Evolutionary conservation across 37 sponge, comb jelly and placozoan species (phyloP).

Genomic region (Crambe crambe): DNA sequence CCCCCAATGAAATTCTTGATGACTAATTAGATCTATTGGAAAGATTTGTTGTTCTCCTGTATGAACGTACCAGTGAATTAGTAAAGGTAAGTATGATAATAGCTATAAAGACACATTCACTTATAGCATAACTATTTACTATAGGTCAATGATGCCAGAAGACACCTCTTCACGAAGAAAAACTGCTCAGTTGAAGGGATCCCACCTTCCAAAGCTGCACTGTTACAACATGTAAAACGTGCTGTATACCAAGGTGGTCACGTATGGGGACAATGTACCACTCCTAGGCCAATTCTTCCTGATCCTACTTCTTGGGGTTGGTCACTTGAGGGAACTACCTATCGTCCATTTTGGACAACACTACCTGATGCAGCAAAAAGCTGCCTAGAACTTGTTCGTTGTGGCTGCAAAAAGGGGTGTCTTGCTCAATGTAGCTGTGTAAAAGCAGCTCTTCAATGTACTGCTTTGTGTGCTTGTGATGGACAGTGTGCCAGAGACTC

Average conservation of each 20-base stretch:
- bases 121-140: too few relatives aligned
- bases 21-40: background rate
- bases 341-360: background rate
- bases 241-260: conserved; percentile 5
- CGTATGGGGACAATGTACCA: background rate
- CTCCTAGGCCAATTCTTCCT: background rate
- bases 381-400: too few relatives aligned
- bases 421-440: background rate
- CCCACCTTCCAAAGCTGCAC: background rate
- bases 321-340: background rate
- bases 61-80: background rate
- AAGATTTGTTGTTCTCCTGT: background rate
- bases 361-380: background rate
- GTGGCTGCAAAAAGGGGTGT: background rate
- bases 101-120: too few relatives aligned
- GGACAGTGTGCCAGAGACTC: background rate
- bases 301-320: background rate
- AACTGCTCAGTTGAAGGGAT: background rate
- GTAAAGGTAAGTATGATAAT: too few relatives aligned
- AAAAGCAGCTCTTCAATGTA: background rate
- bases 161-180: background rate
- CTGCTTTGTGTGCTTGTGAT: background rate
- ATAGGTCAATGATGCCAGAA: background rate
- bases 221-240: background rate
- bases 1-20: background rate